Conservation (phyloP, 2,888 invertebrate genomes). For the Anthophora plumipes region DNA sequence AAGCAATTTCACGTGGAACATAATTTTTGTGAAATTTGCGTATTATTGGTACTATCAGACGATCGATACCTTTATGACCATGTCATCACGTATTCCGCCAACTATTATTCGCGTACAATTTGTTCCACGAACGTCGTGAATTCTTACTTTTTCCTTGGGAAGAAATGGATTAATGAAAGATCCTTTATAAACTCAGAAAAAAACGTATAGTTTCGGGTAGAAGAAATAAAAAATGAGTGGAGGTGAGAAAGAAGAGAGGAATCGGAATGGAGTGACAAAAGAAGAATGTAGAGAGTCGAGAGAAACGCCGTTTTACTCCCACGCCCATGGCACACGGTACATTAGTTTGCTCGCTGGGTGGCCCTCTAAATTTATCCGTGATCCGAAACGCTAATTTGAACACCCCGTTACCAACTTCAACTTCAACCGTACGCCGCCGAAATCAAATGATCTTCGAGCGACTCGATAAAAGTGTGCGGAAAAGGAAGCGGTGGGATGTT, state of each 20-base stretch:
- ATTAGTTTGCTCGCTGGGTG: conserved; percentile 81
- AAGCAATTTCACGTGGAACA: background rate
- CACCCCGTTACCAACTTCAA: conserved; percentile 64
- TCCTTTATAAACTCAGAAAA: too few relatives aligned
- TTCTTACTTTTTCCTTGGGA: too few relatives aligned
- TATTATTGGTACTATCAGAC: too few relatives aligned
- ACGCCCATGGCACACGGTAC: conserved; percentile 64
- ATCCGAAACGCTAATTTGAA: conserved; percentile 73
- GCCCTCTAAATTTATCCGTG: conserved; percentile 80
- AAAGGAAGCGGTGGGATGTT: too few relatives aligned
- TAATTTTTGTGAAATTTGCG: background rate
- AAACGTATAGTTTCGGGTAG: conserved; percentile 18
- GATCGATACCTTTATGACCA: too few relatives aligned
- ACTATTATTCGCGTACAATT: too few relatives aligned
- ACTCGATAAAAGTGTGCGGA: background rate
- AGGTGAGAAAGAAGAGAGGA: conserved; percentile 16
- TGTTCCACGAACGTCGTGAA: too few relatives aligned
- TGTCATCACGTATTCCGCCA: too few relatives aligned
- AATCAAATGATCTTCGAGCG: conserved; percentile 35
- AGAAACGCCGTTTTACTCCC: conserved; percentile 44
- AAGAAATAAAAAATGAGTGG: conserved; percentile 28
- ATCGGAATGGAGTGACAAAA: conserved; percentile 56
- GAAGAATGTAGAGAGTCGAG: conserved; percentile 58
- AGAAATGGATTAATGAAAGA: too few relatives aligned
- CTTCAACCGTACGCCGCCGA: conserved; percentile 34